Conservation (phyloP, 2,113 vertebrate species). For the Festucalex cinctus region DNA sequence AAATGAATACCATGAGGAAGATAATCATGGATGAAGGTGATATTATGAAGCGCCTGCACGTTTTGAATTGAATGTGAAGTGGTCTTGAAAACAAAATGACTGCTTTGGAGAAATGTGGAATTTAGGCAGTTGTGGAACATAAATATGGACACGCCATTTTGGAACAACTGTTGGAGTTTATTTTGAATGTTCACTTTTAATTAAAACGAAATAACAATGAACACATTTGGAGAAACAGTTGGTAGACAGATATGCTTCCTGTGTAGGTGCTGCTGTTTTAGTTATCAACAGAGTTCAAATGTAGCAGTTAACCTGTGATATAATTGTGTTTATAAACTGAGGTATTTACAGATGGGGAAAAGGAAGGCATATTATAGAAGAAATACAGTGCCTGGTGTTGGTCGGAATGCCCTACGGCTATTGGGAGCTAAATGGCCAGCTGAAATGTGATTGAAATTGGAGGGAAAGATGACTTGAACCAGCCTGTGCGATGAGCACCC, state of each 20-base stretch:
- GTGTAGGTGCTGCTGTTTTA: neutral
- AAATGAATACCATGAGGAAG: too few relatives aligned
- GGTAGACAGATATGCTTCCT: neutral
- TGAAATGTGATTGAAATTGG: constrained; percentile 43
- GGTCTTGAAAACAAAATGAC: too few relatives aligned
- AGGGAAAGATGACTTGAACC: constrained; percentile 45
- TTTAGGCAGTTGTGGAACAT: too few relatives aligned
- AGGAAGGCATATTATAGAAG: neutral
- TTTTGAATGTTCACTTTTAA: neutral
- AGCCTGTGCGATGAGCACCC: constrained; percentile 30
- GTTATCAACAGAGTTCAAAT: neutral
- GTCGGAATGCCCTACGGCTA: constrained; percentile 21
- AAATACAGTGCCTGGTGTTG: neutral
- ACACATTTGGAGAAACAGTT: neutral
- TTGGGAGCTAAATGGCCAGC: constrained; percentile 32
- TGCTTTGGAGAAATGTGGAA: too few relatives aligned
- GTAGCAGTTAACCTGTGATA: neutral
- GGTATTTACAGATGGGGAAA: neutral
- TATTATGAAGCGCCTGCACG: too few relatives aligned
- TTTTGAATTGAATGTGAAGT: too few relatives aligned
- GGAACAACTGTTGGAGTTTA: neutral
- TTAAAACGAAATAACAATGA: neutral
- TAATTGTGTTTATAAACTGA: neutral
- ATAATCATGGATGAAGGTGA: too few relatives aligned
- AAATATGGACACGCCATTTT: too few relatives aligned